Evolutionary conservation across 2,113 vertebrate species (phyloP), one percentile per base, ranked within the genome.

Genomic region (Coreoperca whiteheadi): DNA sequence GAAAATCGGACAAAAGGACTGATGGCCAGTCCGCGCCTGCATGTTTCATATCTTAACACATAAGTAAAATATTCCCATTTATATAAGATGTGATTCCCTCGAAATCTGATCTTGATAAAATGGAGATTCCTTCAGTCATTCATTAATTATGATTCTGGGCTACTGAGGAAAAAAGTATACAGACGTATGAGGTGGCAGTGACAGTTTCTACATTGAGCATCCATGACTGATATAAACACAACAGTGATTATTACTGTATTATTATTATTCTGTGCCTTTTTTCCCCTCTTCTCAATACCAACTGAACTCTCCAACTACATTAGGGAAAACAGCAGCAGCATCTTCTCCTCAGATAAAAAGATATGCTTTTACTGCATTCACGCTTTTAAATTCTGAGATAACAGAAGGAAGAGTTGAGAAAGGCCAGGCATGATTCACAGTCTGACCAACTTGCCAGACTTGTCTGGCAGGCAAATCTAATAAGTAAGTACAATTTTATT

Each of bases 401-500:
- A 68, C 34, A 84, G 16, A 73, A 25, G 70, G 30, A 82, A 72
- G 71, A 71, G 61, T 76, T 64, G 34, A 66, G 67, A 77, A 51
- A 70, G 46, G 75, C 69, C 46, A 82, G 60, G 25, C 43, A 73
- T 61, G 53, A 77, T 74, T 84, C 71, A 82, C 63, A 74, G 57
- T 59, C 37, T 54, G 8, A 77, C 78, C 16, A 50, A 86, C 30
- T 53, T 65, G 32, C 74, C 70, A 71, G 63, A 66, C 75, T 74
- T 0, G 20, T 87, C 84, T 79, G 54, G 65, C 53, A 68, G 51
- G 37, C 72, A 23, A 63, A 21, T 56, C n/a, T 78, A 70, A 86
- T 76, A n/a, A n/a, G n/a, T n/a, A n/a, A n/a, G n/a, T n/a, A n/a
- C n/a, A n/a, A n/a, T n/a, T n/a, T n/a, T n/a, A n/a, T n/a, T n/a